Percentiles rank a stretch among this genome's conserved stretches.
Evolutionary conservation across 2,888 invertebrate species (phyloP).

Genomic region (Leptopterna dolabrata): DNA sequence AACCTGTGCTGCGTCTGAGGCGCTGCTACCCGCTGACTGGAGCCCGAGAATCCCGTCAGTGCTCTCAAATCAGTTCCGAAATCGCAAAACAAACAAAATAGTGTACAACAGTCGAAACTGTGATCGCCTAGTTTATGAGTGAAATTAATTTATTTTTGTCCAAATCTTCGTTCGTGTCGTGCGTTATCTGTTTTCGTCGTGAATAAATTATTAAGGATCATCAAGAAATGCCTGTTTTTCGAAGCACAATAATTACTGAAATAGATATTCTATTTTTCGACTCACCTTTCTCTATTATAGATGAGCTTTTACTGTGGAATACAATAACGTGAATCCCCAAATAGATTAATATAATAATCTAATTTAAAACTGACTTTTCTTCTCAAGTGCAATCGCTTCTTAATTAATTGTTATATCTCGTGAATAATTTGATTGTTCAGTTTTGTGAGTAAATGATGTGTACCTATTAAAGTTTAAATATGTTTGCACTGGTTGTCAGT

Average conservation of each 20-base stretch:
- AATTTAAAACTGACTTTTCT: neutral
- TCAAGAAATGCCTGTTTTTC: neutral
- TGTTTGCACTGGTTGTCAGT: neutral
- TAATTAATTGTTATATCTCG: neutral
- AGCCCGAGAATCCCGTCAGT: neutral
- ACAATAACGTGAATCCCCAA: neutral
- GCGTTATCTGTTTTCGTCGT: neutral
- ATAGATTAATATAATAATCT: no score
- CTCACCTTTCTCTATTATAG: neutral
- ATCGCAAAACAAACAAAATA: no score
- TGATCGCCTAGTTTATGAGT: neutral
- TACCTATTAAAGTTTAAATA: neutral
- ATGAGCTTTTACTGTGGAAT: neutral
- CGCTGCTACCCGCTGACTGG: neutral
- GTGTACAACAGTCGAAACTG: constrained; percentile 10
- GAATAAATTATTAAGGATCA: neutral
- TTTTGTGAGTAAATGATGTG: neutral
- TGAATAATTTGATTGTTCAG: neutral
- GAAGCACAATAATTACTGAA: neutral
- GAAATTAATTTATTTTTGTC: neutral
- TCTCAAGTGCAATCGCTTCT: neutral
- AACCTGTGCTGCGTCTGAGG: constrained; percentile 9
- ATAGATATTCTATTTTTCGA: neutral
- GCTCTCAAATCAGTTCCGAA: no score
- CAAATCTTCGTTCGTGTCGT: neutral